Base-by-base conservation (phyloP, 2,888 invertebrate genomes). In the Drosophila seclusa region DNA sequence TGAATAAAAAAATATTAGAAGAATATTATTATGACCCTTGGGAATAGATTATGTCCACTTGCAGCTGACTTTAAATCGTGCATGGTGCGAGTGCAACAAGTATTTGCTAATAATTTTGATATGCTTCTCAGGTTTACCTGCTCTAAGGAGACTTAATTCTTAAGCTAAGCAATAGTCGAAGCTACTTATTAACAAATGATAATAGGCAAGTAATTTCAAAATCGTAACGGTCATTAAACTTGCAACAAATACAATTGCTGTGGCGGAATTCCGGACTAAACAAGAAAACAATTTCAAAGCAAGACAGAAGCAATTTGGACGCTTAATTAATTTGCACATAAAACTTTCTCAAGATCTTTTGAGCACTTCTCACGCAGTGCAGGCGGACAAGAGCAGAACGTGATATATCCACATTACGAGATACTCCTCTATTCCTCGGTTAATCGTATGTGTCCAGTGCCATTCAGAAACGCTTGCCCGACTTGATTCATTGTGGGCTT, bases 181-280 rank as follows among this genome's bases (percentile, higher is more conserved):
- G 24, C 63, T 31, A 45, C 34, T 32, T 63, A 27, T 58, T 38
- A 60, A 36, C 54, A 55, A 42, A 13, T 48, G 61, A n/a, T 57
- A 54, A 49, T 32, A 54, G 66, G 63, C 78, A 73, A 61, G 61
- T 64, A 73, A 54, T 72, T 79, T 71, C 57, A 61, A 65, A 76
- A 81, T 81, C 68, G 81, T 85, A 83, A 76, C 89, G 83, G 76
- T 74, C 82, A 71, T 85, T 87, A 85, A 89, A 75, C 80, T 73
- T 66, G 71, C 45, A 60, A 59, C 52, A 68, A 71, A 75, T 78
- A 68, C 79, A 75, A 79, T 81, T 85, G 79, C 70, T 77, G 76
- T 36, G 67, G 70, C 77, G 74, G 71, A 83, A 86, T 80, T 81
- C 79, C 75, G 71, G 75, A 59, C 73, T 59, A 66, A 64, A 74